Evolutionary conservation across 2,888 invertebrate genomes (phyloP).

Genomic region (Osmoderma eremita): DNA sequence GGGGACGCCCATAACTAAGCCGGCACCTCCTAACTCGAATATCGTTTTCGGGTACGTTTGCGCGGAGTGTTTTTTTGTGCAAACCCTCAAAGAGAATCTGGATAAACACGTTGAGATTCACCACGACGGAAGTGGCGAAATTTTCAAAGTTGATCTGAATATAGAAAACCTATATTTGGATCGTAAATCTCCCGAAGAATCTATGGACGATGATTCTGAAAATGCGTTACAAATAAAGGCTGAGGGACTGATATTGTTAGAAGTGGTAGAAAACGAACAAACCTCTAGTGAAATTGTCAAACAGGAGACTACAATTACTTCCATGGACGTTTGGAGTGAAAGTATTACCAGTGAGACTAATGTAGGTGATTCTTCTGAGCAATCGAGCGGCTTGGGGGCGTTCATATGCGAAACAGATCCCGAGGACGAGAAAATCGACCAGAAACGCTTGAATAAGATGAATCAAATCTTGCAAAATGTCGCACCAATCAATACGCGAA

Average conservation of each 20-base stretch:
- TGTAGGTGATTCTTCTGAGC: background rate
- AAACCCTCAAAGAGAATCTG: constrained; percentile 69
- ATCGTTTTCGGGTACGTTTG: constrained; percentile 73
- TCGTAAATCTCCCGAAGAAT: background rate
- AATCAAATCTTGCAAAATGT: constrained; percentile 62
- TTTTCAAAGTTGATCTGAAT: constrained; percentile 57
- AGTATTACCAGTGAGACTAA: background rate
- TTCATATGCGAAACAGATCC: constrained; percentile 43
- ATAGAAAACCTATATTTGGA: constrained; percentile 44
- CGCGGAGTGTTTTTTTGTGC: constrained; percentile 77
- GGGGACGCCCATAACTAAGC: constrained; percentile 46
- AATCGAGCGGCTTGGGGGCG: constrained; percentile 35
- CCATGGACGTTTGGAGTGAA: too few species aligned
- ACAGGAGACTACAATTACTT: too few species aligned
- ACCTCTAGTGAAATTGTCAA: too few species aligned
- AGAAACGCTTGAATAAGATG: constrained; percentile 66
- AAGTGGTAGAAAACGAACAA: too few species aligned
- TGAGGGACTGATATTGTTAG: background rate
- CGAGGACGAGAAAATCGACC: constrained; percentile 61
- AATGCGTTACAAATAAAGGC: background rate
- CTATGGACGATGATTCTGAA: background rate
- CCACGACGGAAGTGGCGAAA: constrained; percentile 66
- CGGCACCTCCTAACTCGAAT: constrained; percentile 47
- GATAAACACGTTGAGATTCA: constrained; percentile 71
- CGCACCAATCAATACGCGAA: constrained; percentile 53